phyloP scores from a whole-genome alignment of 2,113 vertebrate species.

The Odontesthes bonariensis region DNA sequence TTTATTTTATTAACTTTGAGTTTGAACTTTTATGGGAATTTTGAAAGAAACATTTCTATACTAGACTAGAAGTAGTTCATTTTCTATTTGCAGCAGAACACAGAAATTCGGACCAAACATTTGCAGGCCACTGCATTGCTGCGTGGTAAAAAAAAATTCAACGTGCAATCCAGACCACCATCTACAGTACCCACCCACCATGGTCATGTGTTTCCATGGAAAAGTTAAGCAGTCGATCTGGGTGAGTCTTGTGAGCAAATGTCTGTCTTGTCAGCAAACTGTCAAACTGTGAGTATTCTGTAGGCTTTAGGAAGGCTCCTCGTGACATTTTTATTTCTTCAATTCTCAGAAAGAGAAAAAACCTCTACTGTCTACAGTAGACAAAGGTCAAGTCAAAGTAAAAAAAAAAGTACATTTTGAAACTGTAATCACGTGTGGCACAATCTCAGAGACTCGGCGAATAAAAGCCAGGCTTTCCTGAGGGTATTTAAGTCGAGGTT shows the following conservation, averaged over 20 bases:
- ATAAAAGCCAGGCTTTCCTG: constrained; percentile 1
- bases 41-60: no score
- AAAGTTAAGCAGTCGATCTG: not conserved
- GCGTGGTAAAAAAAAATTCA: no score
- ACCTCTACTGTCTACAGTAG: not conserved
- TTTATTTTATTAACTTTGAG: not conserved
- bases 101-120: no score
- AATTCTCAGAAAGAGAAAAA: not conserved
- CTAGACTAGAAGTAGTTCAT: not conserved
- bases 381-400: not conserved
- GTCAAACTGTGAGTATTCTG: not conserved
- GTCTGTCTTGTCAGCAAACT: constrained; percentile 4
- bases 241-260: constrained; percentile 1
- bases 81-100: no score
- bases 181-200: not conserved
- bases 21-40: not conserved
- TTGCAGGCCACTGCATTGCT: no score
- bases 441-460: constrained; percentile 13
- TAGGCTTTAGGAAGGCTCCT: not conserved
- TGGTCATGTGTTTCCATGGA: constrained; percentile 2
- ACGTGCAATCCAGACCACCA: not conserved
- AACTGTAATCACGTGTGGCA: not conserved
- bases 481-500: constrained; percentile 4
- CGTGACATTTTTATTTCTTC: not conserved
- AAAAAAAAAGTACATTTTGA: not conserved